A percentile compares a stretch with the other conserved stretches of the same genome.
Conservation (phyloP, 2,113 vertebrate species). For the Tyrannus savana region DNA sequence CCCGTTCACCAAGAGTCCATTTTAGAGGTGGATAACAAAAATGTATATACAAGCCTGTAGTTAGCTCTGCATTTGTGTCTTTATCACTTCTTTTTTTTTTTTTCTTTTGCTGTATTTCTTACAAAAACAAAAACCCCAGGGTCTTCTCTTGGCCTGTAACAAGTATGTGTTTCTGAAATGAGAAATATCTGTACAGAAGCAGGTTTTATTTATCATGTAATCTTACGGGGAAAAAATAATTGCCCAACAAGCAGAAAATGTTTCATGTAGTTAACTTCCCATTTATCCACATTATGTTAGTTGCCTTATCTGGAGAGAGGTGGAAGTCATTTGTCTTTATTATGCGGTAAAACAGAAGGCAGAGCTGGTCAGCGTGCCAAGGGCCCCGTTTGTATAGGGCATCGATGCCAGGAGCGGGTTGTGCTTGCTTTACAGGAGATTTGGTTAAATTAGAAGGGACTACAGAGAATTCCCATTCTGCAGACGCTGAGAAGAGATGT, state of each 20-base stretch:
- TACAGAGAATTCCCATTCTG: neutral
- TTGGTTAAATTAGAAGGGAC: constrained; percentile 50
- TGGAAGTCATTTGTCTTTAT: constrained; percentile 54
- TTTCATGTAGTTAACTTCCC: constrained; percentile 66
- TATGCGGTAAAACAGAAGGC: constrained; percentile 23
- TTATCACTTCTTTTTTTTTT: constrained; percentile 58
- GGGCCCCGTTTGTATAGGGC: neutral
- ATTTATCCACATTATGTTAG: constrained; percentile 69
- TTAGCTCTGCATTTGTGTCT: constrained; percentile 78
- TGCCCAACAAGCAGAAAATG: constrained; percentile 63
- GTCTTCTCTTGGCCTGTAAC: constrained; percentile 74
- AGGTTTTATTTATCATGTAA: constrained; percentile 80
- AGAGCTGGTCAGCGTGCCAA: constrained; percentile 24
- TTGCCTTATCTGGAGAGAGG: constrained; percentile 72
- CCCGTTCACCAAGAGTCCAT: constrained; percentile 39
- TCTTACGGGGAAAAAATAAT: constrained; percentile 63
- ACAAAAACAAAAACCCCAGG: constrained; percentile 46
- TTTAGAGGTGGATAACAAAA: constrained; percentile 74
- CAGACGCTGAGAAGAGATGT: neutral
- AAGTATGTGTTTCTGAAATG: constrained; percentile 74
- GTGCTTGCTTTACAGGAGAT: neutral
- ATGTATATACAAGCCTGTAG: constrained; percentile 81
- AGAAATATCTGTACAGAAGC: constrained; percentile 82
- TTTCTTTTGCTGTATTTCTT: constrained; percentile 70
- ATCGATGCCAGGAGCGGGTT: constrained; percentile 6